Conservation (phyloP, 2,888 invertebrate genomes). For the Ochropacha duplaris region DNA sequence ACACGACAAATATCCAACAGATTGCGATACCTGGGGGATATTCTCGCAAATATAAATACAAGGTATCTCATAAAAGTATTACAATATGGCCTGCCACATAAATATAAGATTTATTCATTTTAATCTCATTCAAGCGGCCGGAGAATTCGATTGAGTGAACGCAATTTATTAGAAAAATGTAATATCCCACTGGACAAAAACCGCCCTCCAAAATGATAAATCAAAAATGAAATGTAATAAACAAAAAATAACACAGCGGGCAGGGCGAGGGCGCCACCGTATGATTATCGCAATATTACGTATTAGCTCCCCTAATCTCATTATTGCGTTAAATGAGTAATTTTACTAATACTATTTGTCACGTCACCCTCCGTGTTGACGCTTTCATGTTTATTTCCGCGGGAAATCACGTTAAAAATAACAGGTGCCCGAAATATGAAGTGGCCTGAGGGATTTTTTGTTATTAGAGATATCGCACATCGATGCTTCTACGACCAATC, state of each 20-base stretch:
- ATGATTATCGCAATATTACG: conserved; percentile 36
- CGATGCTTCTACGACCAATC: background rate
- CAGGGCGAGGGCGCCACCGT: conserved; percentile 26
- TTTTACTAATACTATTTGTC: conserved; percentile 42
- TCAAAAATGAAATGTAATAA: conserved; percentile 31
- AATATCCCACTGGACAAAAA: conserved; percentile 26
- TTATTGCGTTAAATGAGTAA: conserved; percentile 41
- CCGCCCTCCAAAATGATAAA: conserved; percentile 26
- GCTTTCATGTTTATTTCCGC: background rate
- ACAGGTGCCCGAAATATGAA: background rate
- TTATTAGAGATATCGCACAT: conserved; percentile 4
- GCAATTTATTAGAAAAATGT: conserved; percentile 38
- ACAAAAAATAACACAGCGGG: conserved; percentile 24
- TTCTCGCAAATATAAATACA: background rate
- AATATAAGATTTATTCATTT: conserved; percentile 41
- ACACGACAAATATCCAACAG: background rate
- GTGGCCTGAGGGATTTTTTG: background rate
- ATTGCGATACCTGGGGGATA: background rate
- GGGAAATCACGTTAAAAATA: background rate
- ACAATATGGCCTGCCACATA: conserved; percentile 15
- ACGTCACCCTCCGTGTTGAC: conserved; percentile 24
- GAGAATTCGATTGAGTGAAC: conserved; percentile 28
- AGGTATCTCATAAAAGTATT: background rate
- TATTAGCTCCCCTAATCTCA: conserved; percentile 33
- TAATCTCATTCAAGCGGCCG: conserved; percentile 29